Percentiles rank a stretch among this genome's conserved stretches.
Evolutionary conservation across 2,797 vertebrate genomes (phyloP).

Genomic region (Rallus crepitans): DNA sequence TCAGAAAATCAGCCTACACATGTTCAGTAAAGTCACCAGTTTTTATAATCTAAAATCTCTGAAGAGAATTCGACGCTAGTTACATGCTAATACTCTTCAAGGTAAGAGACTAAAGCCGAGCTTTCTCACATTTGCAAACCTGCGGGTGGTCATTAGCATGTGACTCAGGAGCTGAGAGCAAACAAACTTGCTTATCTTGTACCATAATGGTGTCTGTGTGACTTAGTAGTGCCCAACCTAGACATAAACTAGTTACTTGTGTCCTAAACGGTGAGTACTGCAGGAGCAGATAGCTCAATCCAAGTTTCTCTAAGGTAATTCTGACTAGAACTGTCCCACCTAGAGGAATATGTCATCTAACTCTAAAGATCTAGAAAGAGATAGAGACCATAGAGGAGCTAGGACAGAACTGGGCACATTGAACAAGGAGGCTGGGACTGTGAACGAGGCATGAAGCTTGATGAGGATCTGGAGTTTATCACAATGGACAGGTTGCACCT

Average conservation of each 20-base stretch:
- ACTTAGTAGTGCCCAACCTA: background rate
- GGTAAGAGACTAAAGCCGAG: background rate
- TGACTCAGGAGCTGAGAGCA: background rate
- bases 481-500: background rate
- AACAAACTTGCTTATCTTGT: background rate
- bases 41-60: background rate
- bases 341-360: background rate
- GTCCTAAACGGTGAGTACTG: background rate
- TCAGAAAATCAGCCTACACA: background rate
- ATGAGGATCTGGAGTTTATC: background rate
- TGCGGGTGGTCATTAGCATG: background rate
- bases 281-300: background rate
- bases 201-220: accelerated
- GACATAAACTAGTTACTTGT: background rate
- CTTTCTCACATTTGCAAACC: background rate
- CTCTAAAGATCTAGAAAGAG: background rate
- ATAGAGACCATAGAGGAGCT: background rate
- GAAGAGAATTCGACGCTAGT: background rate
- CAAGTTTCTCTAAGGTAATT: background rate
- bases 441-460: background rate
- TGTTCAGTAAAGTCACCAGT: background rate
- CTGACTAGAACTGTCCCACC: background rate
- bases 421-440: background rate
- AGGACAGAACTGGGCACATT: background rate
- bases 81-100: background rate